Conservation (phyloP, 1,140 invertebrate genomes). For the Tigriopus japonicus region DNA sequence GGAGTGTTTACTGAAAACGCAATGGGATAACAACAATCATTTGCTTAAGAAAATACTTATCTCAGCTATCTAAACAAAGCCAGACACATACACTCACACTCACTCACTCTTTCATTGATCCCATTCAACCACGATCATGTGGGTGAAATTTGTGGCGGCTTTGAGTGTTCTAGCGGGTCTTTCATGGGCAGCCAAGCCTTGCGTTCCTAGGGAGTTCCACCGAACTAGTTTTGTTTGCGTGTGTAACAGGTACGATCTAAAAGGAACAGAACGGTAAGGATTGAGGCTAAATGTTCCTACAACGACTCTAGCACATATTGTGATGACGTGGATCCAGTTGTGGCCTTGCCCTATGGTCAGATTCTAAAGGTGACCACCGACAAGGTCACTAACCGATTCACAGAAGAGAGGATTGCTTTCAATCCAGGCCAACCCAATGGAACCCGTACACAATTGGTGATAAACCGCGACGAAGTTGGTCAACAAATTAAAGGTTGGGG, state of each 20-base stretch:
- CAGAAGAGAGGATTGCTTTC: neutral
- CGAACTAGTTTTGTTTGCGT: slow-evolving; percentile 7
- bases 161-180: too few relatives aligned
- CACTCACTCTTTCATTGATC: too few relatives aligned
- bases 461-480: slow-evolving; percentile 19
- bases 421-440: neutral
- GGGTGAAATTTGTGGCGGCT: too few relatives aligned
- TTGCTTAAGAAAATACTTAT: too few relatives aligned
- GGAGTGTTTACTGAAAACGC: too few relatives aligned
- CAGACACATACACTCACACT: too few relatives aligned
- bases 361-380: neutral
- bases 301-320: too few relatives aligned
- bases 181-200: neutral
- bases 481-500: slow-evolving; percentile 55
- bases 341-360: neutral
- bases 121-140: too few relatives aligned
- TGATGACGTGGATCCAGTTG: too few relatives aligned
- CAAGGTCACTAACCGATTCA: neutral
- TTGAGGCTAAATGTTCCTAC: neutral
- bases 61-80: too few relatives aligned
- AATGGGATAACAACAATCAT: too few relatives aligned
- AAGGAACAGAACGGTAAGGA: neutral
- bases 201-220: neutral
- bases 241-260: neutral
- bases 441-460: neutral